Conservation (phyloP, 2,888 invertebrate genomes). For the Galerucella calmariensis region DNA sequence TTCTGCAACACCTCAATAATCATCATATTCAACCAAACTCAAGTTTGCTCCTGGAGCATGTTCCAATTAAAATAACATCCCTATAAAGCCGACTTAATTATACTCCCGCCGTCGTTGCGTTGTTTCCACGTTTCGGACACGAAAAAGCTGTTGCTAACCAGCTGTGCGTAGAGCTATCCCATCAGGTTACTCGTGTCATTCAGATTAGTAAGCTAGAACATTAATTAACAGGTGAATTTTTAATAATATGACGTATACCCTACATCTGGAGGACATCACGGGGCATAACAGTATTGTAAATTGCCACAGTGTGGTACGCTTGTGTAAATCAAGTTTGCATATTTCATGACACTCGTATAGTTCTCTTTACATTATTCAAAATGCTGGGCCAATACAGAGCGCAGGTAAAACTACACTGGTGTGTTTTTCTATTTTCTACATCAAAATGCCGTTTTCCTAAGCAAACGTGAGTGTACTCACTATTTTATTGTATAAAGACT, state of each 20-base stretch:
- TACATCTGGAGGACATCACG: constrained; percentile 18
- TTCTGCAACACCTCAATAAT: too few species aligned
- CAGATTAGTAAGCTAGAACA: background rate
- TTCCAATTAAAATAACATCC: background rate
- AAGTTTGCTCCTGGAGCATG: background rate
- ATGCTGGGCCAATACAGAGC: constrained; percentile 34
- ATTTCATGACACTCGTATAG: constrained; percentile 45
- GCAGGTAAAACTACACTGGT: constrained; percentile 33
- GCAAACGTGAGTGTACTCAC: background rate
- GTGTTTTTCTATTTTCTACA: constrained; percentile 15
- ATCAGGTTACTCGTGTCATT: background rate
- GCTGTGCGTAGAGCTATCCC: constrained; percentile 1
- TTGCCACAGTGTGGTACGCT: constrained; percentile 45
- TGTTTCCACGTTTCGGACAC: background rate
- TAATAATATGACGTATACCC: constrained; percentile 7
- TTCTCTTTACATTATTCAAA: constrained; percentile 50
- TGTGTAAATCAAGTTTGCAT: constrained; percentile 57
- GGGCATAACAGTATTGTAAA: constrained; percentile 33
- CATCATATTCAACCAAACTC: background rate
- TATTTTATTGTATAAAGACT: background rate
- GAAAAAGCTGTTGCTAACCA: background rate
- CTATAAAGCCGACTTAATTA: background rate
- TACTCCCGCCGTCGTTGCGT: background rate
- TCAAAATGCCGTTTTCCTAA: background rate
- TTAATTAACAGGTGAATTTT: constrained; percentile 26